Conservation (phyloP, 2,888 invertebrate genomes). For the Chrysopilus asiliformis region DNA sequence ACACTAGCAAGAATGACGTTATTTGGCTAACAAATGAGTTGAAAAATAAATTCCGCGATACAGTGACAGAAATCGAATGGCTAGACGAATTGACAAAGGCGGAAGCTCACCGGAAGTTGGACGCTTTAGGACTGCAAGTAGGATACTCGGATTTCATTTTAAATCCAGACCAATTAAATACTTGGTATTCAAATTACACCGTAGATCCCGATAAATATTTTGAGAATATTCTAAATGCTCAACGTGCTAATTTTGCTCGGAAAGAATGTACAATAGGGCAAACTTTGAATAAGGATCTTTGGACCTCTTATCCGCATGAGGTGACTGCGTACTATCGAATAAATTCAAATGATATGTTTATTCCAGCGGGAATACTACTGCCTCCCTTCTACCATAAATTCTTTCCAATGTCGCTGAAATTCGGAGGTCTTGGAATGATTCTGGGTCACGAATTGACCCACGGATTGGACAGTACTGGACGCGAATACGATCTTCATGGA, state of each 20-base stretch:
- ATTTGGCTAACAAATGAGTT: constrained; percentile 80
- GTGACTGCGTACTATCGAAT: constrained; percentile 90
- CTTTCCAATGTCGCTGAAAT: constrained; percentile 46
- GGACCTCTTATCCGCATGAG: constrained; percentile 73
- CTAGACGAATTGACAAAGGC: constrained; percentile 78
- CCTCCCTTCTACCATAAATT: constrained; percentile 77
- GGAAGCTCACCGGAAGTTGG: constrained; percentile 74
- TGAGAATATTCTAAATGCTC: constrained; percentile 52
- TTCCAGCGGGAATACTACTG: constrained; percentile 86
- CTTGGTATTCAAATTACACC: constrained; percentile 59
- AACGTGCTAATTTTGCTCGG: too few species aligned
- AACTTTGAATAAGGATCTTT: constrained; percentile 57
- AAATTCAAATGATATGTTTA: constrained; percentile 81
- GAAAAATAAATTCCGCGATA: constrained; percentile 68
- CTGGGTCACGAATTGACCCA: constrained; percentile 20
- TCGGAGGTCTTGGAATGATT: constrained; percentile 19
- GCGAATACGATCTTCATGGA: constrained; percentile 14
- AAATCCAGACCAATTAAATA: constrained; percentile 60
- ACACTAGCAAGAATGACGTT: constrained; percentile 48
- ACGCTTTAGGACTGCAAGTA: constrained; percentile 84
- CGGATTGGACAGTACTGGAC: constrained; percentile 18
- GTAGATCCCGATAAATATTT: constrained; percentile 61
- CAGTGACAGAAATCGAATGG: constrained; percentile 73
- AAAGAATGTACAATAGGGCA: too few species aligned
- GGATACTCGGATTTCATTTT: constrained; percentile 86